Evolutionary conservation across 2,797 vertebrate genomes (phyloP), one percentile per base, ranked within the genome.

Genomic region (Pipistrellus kuhlii): DNA sequence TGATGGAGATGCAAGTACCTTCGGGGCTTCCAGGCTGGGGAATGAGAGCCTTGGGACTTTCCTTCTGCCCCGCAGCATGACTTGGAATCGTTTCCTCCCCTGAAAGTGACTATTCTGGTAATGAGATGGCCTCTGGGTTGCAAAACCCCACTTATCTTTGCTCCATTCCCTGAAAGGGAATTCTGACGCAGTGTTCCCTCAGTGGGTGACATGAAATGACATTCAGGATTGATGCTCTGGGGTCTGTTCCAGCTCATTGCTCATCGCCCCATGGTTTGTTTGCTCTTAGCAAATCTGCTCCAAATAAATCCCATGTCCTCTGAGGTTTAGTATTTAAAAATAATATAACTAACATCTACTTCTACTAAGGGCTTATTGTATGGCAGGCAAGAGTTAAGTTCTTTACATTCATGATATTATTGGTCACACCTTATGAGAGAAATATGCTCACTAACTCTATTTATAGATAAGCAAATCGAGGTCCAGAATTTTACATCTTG

Each of bases 301-400:
- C 82, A 93, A 76, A 81, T 55, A 87, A 85, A 93, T 88, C 82
- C 53, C 44, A n/a, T 59, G 32, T 75, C 77, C 72, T 93, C 76
- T 66, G 46, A 66, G 48, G 46, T 59, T 91, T 71, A 64, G 30
- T 83, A 46, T 46, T 95, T 88, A 81, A 88, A 86, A 86, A 76
- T 90, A 71, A 66, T 69, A 59, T 57, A 92, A 32, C 53, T 71
- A 75, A 66, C 20, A 27, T 68, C 75, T 93, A 85, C 73, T 59
- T 68, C 75, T 93, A 85, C 73, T 59, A 73, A 78, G 64, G 44
- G 38, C 66, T 85, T 90, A 46, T 17, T 88, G 12, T 75, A n/a
- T 66, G 57, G 20, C 44, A 77, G 64, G 62, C 48, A 89, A 77
- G 25, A 0, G 14, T 72, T 68, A 88, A 76, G 20, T 80, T 93